phyloP scores from a whole-genome alignment of 2,888 invertebrate species.

The Chrysolina americana region DNA sequence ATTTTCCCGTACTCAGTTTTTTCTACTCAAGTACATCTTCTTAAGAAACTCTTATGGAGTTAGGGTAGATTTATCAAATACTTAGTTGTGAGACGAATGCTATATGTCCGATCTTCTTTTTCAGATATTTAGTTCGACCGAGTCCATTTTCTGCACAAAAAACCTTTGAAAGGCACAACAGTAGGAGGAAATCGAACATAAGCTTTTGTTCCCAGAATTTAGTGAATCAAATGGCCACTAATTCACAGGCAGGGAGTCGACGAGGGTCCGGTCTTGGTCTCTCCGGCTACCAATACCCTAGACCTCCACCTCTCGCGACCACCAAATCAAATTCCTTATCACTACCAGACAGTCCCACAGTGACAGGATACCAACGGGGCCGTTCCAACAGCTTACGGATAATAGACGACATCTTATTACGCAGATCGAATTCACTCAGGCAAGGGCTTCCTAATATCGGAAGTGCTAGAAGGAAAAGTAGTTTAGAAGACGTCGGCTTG shows the following conservation, averaged over 20 bases:
- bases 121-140: conserved; percentile 91
- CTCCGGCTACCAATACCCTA: conserved; percentile 75
- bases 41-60: too few species aligned
- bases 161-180: conserved; percentile 94
- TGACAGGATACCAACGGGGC: conserved; percentile 83
- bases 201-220: conserved; percentile 89
- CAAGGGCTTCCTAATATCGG: conserved; percentile 83
- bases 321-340: conserved; percentile 92
- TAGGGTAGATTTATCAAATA: too few species aligned
- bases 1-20: too few species aligned
- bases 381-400: conserved; percentile 88
- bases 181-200: conserved; percentile 90
- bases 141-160: conserved; percentile 96
- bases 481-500: conserved; percentile 88
- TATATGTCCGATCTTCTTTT: conserved; percentile 48
- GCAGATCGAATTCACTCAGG: conserved; percentile 87
- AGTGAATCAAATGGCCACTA: conserved; percentile 76
- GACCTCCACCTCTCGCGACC: conserved; percentile 84
- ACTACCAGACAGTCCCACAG: conserved; percentile 89
- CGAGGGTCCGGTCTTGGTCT: conserved; percentile 65
- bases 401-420: conserved; percentile 86
- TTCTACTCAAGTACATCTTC: too few species aligned
- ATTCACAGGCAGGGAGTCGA: conserved; percentile 70
- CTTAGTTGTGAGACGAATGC: too few species aligned
- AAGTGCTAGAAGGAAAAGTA: conserved; percentile 80